phyloP scores from a whole-genome alignment of 2,797 vertebrate genomes.

The Poeciliopsis infans region DNA sequence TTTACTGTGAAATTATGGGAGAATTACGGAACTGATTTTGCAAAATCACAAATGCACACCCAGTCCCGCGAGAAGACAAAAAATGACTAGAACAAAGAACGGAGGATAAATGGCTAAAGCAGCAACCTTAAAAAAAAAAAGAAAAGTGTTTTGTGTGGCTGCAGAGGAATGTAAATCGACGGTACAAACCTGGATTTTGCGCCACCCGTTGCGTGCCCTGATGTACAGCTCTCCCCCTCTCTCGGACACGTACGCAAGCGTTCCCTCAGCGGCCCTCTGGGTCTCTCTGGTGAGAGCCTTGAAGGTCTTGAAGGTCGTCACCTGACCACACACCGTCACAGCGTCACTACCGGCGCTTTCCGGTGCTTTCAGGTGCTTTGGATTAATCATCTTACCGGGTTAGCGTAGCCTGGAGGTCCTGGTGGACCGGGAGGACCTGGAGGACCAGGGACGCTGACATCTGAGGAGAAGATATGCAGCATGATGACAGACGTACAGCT shows the following conservation, averaged over 20 bases:
- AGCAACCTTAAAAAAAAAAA: not conserved
- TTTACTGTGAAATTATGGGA: not conserved
- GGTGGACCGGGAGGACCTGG: conserved; percentile 90
- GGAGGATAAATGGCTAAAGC: not conserved
- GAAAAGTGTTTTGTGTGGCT: no score
- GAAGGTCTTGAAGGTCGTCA: conserved; percentile 80
- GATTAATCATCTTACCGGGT: conserved; percentile 78
- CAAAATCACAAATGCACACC: not conserved
- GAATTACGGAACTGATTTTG: not conserved
- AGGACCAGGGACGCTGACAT: conserved; percentile 84
- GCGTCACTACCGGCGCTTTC: conserved; percentile 8
- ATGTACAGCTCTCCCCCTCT: conserved; percentile 87
- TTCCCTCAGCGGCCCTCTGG: conserved; percentile 83
- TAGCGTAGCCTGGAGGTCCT: conserved; percentile 82
- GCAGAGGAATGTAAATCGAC: not conserved
- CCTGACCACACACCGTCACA: conserved; percentile 72
- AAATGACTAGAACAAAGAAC: not conserved
- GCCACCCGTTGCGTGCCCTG: conserved; percentile 87
- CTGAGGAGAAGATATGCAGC: conserved; percentile 53
- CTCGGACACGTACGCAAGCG: conserved; percentile 86
- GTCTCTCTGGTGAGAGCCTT: conserved; percentile 83
- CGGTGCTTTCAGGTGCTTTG: not conserved
- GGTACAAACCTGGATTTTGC: conserved; percentile 84
- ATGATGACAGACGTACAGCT: not conserved
- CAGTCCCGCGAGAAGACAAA: not conserved